Evolutionary conservation across 2,888 invertebrate genomes (phyloP).

Genomic region (Tineola bisselliella): DNA sequence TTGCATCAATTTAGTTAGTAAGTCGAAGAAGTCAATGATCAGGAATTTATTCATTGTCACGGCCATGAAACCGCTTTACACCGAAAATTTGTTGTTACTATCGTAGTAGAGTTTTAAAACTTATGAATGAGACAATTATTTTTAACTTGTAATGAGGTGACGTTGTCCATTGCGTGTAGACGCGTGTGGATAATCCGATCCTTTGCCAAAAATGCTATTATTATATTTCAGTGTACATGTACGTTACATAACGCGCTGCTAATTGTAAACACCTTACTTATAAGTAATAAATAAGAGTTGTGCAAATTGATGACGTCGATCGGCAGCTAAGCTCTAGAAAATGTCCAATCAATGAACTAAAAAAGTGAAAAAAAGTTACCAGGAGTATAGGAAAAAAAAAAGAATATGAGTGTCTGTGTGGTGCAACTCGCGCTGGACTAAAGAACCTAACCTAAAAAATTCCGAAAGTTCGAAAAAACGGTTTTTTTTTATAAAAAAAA

Average conservation of each 20-base stretch:
- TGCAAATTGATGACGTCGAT: constrained; percentile 3
- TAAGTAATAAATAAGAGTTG: not conserved
- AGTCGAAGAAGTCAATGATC: constrained; percentile 12
- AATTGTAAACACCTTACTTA: not conserved
- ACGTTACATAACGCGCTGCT: not conserved
- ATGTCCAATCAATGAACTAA: too few relatives aligned
- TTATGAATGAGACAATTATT: constrained; percentile 63
- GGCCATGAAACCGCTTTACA: constrained; percentile 45
- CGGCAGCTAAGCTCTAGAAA: not conserved
- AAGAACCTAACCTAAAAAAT: too few relatives aligned
- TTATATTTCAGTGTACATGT: not conserved
- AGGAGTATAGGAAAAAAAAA: too few relatives aligned
- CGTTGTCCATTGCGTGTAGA: constrained; percentile 17
- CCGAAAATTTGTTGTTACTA: constrained; percentile 61
- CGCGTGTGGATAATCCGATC: not conserved
- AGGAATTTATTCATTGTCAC: constrained; percentile 36
- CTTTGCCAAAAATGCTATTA: constrained; percentile 8
- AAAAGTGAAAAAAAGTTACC: too few relatives aligned
- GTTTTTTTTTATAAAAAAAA: too few relatives aligned
- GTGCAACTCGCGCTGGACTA: too few relatives aligned
- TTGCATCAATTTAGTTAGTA: too few relatives aligned
- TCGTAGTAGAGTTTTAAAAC: constrained; percentile 45
- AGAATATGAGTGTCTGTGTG: too few relatives aligned
- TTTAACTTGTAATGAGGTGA: constrained; percentile 46
- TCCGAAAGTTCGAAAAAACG: too few relatives aligned